These are phyloP conservation scores for Isichthys henryi DNA, from an alignment of 2,113 vertebrate species.

Conservation along the genomic window DNA sequence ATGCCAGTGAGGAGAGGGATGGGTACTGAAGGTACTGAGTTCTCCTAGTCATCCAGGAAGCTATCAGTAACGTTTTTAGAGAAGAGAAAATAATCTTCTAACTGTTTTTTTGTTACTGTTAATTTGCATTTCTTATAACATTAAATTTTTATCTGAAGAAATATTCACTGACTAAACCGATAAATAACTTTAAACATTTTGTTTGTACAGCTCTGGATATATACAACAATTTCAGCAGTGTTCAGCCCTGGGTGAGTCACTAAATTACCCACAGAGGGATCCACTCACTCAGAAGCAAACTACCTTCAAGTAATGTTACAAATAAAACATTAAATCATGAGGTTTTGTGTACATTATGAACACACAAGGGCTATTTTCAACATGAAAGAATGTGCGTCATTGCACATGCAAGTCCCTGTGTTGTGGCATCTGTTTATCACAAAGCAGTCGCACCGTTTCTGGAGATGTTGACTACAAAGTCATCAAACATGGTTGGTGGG, in stretches of 20 bases:
- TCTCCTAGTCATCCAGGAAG: background rate
- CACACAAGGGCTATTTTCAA: background rate
- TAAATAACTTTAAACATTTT: background rate
- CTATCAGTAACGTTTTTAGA: background rate
- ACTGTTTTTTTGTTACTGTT: background rate
- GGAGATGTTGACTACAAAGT: conserved; percentile 79
- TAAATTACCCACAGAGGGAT: background rate
- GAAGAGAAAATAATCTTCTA: background rate
- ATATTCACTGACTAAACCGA: background rate
- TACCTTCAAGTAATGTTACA: background rate
- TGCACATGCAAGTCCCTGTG: background rate
- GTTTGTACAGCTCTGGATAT: background rate
- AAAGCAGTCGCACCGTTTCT: conserved; percentile 69
- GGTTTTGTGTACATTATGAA: background rate
- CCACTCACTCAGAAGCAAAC: background rate
- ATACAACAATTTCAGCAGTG: background rate
- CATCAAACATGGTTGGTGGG: conserved; percentile 75
- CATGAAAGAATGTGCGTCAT: background rate
- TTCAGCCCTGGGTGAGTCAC: background rate
- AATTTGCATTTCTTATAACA: background rate
- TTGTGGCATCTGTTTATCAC: background rate
- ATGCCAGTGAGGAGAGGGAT: background rate
- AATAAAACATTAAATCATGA: background rate
- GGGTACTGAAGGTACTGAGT: background rate
- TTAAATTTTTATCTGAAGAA: background rate